Conservation (phyloP, 2,113 vertebrate species). For the Neofelis nebulosa region DNA sequence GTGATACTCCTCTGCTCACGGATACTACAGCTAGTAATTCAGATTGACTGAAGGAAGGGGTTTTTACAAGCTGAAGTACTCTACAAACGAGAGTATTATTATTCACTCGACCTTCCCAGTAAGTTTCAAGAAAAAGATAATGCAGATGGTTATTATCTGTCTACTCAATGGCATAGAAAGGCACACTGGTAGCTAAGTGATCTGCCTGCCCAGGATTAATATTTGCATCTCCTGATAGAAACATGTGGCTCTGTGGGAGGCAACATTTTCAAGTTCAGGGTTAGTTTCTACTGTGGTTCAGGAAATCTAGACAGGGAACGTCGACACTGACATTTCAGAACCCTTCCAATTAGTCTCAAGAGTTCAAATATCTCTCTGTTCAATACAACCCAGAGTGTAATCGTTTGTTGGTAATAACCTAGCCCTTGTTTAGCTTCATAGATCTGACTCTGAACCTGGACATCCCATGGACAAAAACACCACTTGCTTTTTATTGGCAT, state of each 20-base stretch:
- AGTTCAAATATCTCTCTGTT: constrained; percentile 46
- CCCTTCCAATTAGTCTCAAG: constrained; percentile 54
- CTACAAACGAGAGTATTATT: background rate
- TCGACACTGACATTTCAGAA: background rate
- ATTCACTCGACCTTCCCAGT: background rate
- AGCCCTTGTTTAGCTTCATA: constrained; percentile 52
- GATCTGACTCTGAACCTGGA: background rate
- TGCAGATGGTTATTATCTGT: background rate
- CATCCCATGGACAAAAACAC: constrained; percentile 58
- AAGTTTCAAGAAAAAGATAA: background rate
- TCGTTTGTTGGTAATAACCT: constrained; percentile 65
- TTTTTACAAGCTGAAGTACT: background rate
- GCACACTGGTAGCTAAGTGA: background rate
- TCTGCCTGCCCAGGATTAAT: background rate
- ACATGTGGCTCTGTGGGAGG: background rate
- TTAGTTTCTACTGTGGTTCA: constrained; percentile 19
- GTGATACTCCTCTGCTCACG: background rate
- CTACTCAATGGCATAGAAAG: background rate
- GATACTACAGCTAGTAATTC: background rate
- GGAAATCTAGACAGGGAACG: constrained; percentile 23
- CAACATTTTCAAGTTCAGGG: constrained; percentile 28
- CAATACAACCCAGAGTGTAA: constrained; percentile 45
- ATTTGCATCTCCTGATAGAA: background rate
- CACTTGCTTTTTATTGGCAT: constrained; percentile 66
- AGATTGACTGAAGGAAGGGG: background rate